phyloP scores from a whole-genome alignment of 2,797 vertebrate species.

The Holocentrus rufus region DNA sequence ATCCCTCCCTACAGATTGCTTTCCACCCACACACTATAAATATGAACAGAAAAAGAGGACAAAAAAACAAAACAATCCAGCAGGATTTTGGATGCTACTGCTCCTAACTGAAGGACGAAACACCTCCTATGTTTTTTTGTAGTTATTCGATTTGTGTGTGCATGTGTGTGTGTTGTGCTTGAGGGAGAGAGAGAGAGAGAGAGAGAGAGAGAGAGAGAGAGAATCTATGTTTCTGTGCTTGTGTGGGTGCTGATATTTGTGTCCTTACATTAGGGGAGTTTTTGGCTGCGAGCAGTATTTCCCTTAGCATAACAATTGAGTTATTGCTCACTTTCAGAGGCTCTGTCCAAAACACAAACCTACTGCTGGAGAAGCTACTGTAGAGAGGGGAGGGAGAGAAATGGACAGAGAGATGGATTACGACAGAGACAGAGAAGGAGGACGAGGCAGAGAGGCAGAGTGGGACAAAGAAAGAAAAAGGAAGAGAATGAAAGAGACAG shows the following conservation, averaged over 20 bases:
- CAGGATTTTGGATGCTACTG: slow-evolving; percentile 20
- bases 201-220: too few species aligned
- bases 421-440: slow-evolving; percentile 1
- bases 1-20: slow-evolving; percentile 4
- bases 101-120: slow-evolving; percentile 7
- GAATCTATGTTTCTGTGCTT: neutral
- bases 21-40: slow-evolving; percentile 24
- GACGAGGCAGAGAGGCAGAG: slow-evolving; percentile 5
- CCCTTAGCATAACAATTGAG: neutral
- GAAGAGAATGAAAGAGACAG: neutral
- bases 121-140: too few species aligned
- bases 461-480: slow-evolving; percentile 1
- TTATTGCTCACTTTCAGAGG: neutral
- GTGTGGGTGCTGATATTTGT: neutral
- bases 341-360: neutral
- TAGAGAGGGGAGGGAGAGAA: neutral
- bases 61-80: neutral
- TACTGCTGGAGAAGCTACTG: neutral
- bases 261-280: neutral
- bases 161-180: too few species aligned
- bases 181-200: too few species aligned
- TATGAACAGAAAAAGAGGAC: slow-evolving; percentile 23
- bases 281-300: neutral
- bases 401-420: neutral
- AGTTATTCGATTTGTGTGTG: neutral